These are phyloP conservation scores for Carettochelys insculpta DNA, from an alignment of 2,113 vertebrate species.

Conservation along the genomic window DNA sequence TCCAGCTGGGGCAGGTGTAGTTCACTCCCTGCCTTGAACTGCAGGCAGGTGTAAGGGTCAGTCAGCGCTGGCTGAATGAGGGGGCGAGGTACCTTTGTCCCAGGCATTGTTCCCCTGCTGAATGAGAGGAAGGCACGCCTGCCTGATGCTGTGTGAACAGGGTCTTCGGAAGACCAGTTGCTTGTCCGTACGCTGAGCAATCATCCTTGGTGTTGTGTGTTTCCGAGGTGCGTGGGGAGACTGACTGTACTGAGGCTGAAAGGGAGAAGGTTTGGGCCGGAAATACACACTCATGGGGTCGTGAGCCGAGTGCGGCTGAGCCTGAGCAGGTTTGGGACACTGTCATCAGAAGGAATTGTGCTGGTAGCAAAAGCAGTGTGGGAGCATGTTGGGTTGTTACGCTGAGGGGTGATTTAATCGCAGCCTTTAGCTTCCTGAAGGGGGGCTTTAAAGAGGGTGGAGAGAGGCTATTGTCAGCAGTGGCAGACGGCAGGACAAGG, in stretches of 20 bases:
- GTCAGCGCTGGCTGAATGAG: neutral
- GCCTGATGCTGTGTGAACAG: neutral
- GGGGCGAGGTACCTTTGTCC: neutral
- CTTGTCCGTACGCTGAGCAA: neutral
- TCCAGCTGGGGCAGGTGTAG: neutral
- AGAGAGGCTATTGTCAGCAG: too few relatives aligned
- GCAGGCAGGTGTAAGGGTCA: neutral
- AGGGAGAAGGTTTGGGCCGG: neutral
- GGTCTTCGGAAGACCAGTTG: neutral
- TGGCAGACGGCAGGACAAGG: too few relatives aligned
- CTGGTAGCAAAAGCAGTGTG: too few relatives aligned
- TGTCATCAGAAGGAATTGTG: too few relatives aligned
- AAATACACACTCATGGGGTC: too few relatives aligned
- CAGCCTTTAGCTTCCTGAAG: too few relatives aligned
- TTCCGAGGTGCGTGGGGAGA: neutral
- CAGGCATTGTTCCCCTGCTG: neutral
- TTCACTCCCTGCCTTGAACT: neutral
- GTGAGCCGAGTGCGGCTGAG: too few relatives aligned
- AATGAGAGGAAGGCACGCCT: neutral
- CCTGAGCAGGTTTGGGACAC: too few relatives aligned
- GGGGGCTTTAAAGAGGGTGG: too few relatives aligned
- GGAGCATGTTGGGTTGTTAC: too few relatives aligned
- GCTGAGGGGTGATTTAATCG: too few relatives aligned
- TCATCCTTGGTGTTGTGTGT: neutral
- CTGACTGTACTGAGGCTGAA: rapidly evolving